These are phyloP conservation scores for Limanda limanda DNA, from an alignment of 2,113 vertebrate genomes.

Conservation along the genomic window DNA sequence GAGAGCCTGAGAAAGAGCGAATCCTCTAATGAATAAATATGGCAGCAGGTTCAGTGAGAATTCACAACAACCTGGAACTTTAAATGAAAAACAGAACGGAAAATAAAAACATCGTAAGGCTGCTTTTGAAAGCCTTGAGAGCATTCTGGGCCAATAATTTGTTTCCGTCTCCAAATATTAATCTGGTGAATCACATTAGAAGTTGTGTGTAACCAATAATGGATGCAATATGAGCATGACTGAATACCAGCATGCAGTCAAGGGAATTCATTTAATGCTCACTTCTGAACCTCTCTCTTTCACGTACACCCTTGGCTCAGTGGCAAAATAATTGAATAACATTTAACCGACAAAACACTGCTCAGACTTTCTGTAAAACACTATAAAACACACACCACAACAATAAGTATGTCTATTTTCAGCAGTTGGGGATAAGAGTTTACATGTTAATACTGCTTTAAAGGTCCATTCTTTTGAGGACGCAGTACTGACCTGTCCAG, in stretches of 20 bases:
- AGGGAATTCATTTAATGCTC: conserved; percentile 55
- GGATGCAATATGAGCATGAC: conserved; percentile 48
- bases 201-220: conserved; percentile 29
- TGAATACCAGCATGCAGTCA: conserved; percentile 42
- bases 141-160: conserved; percentile 22
- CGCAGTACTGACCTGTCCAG: conserved; percentile 91
- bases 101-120: background rate
- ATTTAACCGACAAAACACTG: conserved; percentile 58
- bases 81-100: background rate
- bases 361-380: conserved; percentile 61
- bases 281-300: conserved; percentile 54
- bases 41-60: conserved; percentile 28
- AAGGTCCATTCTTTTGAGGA: background rate
- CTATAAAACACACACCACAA: conserved; percentile 33
- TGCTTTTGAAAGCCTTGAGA: conserved; percentile 32
- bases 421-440: background rate
- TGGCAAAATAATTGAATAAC: conserved; percentile 47
- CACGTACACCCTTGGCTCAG: conserved; percentile 27
- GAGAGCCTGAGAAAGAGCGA: background rate
- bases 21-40: conserved; percentile 4
- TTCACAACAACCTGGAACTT: conserved; percentile 31
- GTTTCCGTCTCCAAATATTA: conserved; percentile 23
- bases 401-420: conserved; percentile 18
- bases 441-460: background rate
- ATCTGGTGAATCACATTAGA: conserved; percentile 49